Conservation (phyloP, 2,113 vertebrate genomes). For the Oryzias celebensis region DNA sequence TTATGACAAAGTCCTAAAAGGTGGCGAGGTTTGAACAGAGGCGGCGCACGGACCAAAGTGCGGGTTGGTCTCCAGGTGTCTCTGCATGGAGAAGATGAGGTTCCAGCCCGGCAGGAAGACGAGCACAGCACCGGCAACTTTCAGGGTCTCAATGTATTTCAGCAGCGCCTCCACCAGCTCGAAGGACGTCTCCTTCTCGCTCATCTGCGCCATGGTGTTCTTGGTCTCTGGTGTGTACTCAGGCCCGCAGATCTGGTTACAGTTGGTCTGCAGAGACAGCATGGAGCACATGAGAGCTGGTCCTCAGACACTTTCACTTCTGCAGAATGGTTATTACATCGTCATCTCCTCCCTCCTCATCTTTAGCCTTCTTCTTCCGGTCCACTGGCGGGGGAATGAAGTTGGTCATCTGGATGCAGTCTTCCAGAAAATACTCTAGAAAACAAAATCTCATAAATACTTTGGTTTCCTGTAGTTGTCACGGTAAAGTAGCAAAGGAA, state of each 20-base stretch:
- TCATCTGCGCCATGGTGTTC: constrained; percentile 87
- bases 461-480: neutral
- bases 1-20: neutral
- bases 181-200: constrained; percentile 92
- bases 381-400: constrained; percentile 90
- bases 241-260: constrained; percentile 85
- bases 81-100: constrained; percentile 94
- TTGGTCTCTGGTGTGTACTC: constrained; percentile 89
- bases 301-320: too few species aligned
- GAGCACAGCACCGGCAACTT: constrained; percentile 88
- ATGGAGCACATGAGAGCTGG: neutral
- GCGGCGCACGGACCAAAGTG: constrained; percentile 83
- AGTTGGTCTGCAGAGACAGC: constrained; percentile 82
- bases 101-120: constrained; percentile 97
- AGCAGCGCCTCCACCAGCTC: constrained; percentile 94
- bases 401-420: constrained; percentile 95
- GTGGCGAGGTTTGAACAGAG: too few species aligned
- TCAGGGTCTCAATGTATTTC: constrained; percentile 89
- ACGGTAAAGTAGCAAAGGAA: too few species aligned
- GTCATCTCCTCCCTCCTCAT: constrained; percentile 89
- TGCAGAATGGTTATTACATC: constrained; percentile 76
- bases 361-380: constrained; percentile 92
- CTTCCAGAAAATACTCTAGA: constrained; percentile 94
- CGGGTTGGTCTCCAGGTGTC: constrained; percentile 89
- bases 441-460: neutral